Conservation (phyloP, 2,888 invertebrate genomes). For the Pammene aurita region DNA sequence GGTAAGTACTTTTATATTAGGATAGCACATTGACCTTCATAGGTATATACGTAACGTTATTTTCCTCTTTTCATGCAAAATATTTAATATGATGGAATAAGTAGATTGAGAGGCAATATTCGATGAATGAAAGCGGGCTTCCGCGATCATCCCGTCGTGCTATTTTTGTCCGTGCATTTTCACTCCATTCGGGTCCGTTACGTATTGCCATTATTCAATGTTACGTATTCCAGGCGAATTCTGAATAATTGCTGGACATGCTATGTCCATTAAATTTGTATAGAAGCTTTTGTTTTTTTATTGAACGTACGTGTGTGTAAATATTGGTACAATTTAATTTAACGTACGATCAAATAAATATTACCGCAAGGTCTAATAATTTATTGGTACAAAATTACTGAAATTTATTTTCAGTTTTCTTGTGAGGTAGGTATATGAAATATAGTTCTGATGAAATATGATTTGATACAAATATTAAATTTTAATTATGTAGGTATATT, state of each 20-base stretch:
- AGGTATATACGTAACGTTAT: neutral
- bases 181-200: conserved; percentile 24
- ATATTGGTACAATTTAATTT: neutral
- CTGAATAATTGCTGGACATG: conserved; percentile 15
- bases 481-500: no score
- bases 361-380: neutral
- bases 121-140: conserved; percentile 15
- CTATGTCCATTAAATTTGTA: conserved; percentile 6
- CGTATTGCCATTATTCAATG: conserved; percentile 29
- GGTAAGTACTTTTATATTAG: neutral
- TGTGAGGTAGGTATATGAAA: no score
- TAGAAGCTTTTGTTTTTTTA: neutral
- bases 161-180: conserved; percentile 34
- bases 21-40: conserved; percentile 12
- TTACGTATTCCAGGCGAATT: conserved; percentile 29
- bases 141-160: conserved; percentile 12
- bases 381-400: neutral
- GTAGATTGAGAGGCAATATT: conserved; percentile 6
- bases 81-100: conserved; percentile 4
- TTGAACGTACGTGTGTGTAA: neutral
- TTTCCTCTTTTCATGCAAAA: neutral
- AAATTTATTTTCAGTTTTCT: no score
- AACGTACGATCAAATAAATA: neutral
- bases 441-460: no score
- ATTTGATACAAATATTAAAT: no score